Conservation (phyloP, 2,797 vertebrate species). For the Vespertilio murinus region DNA sequence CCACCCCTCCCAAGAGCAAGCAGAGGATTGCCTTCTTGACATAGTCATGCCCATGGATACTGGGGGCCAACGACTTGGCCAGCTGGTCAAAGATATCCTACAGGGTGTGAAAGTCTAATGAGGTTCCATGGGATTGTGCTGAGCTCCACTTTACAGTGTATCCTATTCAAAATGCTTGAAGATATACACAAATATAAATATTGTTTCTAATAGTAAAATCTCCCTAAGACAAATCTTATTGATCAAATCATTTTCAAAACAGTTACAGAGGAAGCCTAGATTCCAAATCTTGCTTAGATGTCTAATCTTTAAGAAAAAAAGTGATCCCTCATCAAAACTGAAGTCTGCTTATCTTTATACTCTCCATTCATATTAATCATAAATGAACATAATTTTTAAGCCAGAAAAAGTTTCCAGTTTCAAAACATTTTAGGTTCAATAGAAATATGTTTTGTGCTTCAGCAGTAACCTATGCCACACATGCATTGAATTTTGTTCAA, state of each 20-base stretch:
- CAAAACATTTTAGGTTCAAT: slow-evolving; percentile 8
- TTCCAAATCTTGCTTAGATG: background rate
- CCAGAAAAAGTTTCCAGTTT: background rate
- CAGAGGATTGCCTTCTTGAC: slow-evolving; percentile 99
- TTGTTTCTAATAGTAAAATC: background rate
- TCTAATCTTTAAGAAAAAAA: slow-evolving; percentile 12
- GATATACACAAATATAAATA: background rate
- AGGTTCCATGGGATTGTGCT: background rate
- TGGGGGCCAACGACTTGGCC: slow-evolving; percentile 93
- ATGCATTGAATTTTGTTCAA: background rate
- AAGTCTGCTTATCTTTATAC: background rate
- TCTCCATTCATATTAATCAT: background rate
- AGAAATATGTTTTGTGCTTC: background rate
- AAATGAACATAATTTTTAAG: slow-evolving; percentile 2
- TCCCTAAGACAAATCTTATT: slow-evolving; percentile 10
- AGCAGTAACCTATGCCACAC: background rate
- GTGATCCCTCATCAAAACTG: background rate
- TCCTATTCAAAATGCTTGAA: background rate
- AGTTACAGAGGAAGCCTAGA: background rate
- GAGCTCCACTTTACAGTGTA: background rate
- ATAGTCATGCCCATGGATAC: slow-evolving; percentile 96
- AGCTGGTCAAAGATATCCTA: slow-evolving; percentile 95
- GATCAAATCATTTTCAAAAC: background rate
- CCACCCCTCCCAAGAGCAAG: slow-evolving; percentile 96
- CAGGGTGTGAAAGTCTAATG: background rate